Percentiles rank a stretch among this genome's conserved stretches.
Conservation (phyloP, 2,888 invertebrate species). For the Busseola fusca region DNA sequence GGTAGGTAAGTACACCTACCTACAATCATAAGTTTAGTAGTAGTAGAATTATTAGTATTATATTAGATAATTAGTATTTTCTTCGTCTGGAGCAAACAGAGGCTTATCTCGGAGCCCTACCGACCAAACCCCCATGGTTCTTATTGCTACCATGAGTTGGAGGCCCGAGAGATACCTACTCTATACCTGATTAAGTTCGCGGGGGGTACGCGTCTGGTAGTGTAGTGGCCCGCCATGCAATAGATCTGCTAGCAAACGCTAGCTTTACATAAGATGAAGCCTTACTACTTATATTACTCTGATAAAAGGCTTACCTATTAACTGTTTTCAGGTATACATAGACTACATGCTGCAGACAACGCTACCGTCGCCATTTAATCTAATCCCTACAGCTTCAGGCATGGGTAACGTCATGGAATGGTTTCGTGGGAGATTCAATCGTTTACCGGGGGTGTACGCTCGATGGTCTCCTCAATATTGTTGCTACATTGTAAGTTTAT, state of each 20-base stretch:
- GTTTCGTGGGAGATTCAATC: slow-evolving; percentile 77
- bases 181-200: not conserved
- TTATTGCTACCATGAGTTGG: not conserved
- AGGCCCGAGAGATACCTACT: not conserved
- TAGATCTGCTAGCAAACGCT: not conserved
- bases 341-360: slow-evolving; percentile 92
- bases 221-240: not conserved
- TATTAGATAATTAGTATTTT: not conserved
- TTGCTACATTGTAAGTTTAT: slow-evolving; percentile 75
- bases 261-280: not conserved
- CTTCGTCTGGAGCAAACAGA: not conserved
- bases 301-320: not conserved
- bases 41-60: no score
- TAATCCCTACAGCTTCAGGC: slow-evolving; percentile 90
- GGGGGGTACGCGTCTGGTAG: not conserved
- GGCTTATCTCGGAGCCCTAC: not conserved
- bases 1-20: no score
- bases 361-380: slow-evolving; percentile 92
- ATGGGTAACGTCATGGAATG: slow-evolving; percentile 84
- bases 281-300: not conserved
- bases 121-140: not conserved
- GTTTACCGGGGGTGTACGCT: slow-evolving; percentile 76
- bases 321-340: slow-evolving; percentile 89
- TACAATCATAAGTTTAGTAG: not conserved
- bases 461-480: slow-evolving; percentile 84